These are phyloP conservation scores for Puffinus mauretanicus DNA, from an alignment of 2,113 vertebrate genomes.

Conservation along the genomic window DNA sequence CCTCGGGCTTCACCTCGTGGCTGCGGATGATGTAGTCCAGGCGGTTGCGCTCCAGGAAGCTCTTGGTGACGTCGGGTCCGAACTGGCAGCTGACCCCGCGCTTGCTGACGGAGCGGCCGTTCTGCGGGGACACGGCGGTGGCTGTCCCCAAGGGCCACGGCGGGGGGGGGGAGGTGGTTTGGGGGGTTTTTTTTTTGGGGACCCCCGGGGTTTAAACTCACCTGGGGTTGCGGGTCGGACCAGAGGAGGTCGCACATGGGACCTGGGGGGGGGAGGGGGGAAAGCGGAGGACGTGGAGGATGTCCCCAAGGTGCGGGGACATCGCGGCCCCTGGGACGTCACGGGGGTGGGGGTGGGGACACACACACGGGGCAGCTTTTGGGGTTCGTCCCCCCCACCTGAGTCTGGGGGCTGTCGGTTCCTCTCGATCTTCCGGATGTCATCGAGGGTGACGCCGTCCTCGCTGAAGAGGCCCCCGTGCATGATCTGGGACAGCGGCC, in stretches of 20 bases:
- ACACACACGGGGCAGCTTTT: fast-evolving
- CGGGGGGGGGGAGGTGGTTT: too few species aligned
- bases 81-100: slow-evolving; percentile 95
- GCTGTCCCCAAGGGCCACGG: neutral
- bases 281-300: too few species aligned
- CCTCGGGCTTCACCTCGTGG: slow-evolving; percentile 93
- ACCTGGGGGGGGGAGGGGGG: slow-evolving; percentile 60
- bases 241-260: slow-evolving; percentile 90
- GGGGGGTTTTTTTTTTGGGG: too few species aligned
- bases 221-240: neutral
- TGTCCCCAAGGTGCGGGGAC: too few species aligned
- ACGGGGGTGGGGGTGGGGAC: neutral
- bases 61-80: slow-evolving; percentile 87
- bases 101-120: slow-evolving; percentile 88
- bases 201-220: neutral
- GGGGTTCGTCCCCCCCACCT: slow-evolving; percentile 22
- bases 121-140: slow-evolving; percentile 50
- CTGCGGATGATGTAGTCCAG: slow-evolving; percentile 92
- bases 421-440: slow-evolving; percentile 86
- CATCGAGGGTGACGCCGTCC: slow-evolving; percentile 89
- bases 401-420: slow-evolving; percentile 81
- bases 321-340: fast-evolving
- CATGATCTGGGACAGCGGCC: slow-evolving; percentile 82
- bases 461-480: slow-evolving; percentile 95
- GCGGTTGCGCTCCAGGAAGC: slow-evolving; percentile 88